These are phyloP conservation scores for Oreohelix idahoensis DNA, from an alignment of 1,140 invertebrate genomes.

Conservation along the genomic window DNA sequence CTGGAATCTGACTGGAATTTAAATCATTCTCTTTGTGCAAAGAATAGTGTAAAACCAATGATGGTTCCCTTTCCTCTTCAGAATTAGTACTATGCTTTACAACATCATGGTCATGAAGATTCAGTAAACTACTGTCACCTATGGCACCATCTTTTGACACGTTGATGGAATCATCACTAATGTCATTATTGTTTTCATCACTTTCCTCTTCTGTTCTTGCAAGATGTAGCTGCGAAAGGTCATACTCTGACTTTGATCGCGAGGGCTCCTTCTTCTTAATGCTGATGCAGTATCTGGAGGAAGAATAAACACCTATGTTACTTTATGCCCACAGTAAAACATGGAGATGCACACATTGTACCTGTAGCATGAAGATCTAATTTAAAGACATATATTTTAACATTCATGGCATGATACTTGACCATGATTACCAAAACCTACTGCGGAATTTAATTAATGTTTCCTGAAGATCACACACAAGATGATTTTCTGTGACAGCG, in stretches of 20 bases:
- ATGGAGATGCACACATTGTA: too few species aligned
- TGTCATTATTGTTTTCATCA: constrained; percentile 36
- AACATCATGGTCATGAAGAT: not conserved
- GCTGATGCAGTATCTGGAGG: not conserved
- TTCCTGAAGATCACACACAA: too few species aligned
- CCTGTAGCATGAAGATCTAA: too few species aligned
- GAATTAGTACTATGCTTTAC: not conserved
- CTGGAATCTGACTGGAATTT: not conserved
- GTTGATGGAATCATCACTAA: constrained; percentile 10
- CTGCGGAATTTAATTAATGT: too few species aligned
- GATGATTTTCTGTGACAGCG: too few species aligned
- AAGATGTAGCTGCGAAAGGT: not conserved
- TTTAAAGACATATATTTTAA: too few species aligned
- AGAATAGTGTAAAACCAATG: not conserved
- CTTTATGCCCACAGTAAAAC: not conserved
- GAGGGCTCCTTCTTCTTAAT: constrained; percentile 23
- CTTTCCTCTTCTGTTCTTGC: constrained; percentile 9
- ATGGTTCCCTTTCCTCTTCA: not conserved
- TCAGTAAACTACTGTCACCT: not conserved
- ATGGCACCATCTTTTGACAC: not conserved
- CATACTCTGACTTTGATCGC: constrained; percentile 34
- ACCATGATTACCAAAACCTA: too few species aligned
- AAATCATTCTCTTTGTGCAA: not conserved
- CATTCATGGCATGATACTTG: too few species aligned
- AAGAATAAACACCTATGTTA: not conserved